These are phyloP conservation scores for Sapayoa aenigma DNA, from an alignment of 2,113 vertebrate genomes.

Conservation along the genomic window DNA sequence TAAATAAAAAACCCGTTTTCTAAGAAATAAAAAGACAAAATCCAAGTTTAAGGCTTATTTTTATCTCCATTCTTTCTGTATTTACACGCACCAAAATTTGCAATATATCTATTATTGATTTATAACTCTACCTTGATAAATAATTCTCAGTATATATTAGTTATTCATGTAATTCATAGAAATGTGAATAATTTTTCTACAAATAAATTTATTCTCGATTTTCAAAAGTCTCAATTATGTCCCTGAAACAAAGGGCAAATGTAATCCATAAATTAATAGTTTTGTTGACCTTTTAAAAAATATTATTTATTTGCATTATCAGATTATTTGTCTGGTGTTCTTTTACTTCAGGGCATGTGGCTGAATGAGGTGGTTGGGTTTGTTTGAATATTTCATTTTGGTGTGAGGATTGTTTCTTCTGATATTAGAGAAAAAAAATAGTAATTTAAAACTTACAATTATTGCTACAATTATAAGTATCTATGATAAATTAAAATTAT, in stretches of 20 bases:
- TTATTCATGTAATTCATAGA: not conserved
- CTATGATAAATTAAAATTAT: too few species aligned
- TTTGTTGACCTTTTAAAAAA: rapidly evolving
- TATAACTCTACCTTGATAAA: not conserved
- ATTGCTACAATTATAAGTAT: too few species aligned
- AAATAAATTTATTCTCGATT: not conserved
- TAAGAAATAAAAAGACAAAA: not conserved
- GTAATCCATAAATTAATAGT: rapidly evolving
- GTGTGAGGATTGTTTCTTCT: not conserved
- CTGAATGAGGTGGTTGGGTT: not conserved
- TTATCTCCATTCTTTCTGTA: not conserved
- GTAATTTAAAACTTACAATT: not conserved
- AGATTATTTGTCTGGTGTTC: not conserved
- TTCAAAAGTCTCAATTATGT: not conserved
- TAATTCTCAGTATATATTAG: not conserved
- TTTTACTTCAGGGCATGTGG: not conserved
- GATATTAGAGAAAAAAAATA: not conserved
- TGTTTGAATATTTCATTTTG: not conserved
- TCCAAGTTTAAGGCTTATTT: not conserved
- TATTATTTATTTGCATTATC: not conserved
- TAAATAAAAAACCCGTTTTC: too few species aligned
- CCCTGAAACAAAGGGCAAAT: not conserved
- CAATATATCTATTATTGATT: not conserved
- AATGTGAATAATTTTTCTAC: not conserved
- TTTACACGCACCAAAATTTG: not conserved